Percentiles rank a stretch among this genome's conserved stretches.
Conservation (phyloP, 2,797 vertebrate genomes). For the Pogonophryne albipinna region DNA sequence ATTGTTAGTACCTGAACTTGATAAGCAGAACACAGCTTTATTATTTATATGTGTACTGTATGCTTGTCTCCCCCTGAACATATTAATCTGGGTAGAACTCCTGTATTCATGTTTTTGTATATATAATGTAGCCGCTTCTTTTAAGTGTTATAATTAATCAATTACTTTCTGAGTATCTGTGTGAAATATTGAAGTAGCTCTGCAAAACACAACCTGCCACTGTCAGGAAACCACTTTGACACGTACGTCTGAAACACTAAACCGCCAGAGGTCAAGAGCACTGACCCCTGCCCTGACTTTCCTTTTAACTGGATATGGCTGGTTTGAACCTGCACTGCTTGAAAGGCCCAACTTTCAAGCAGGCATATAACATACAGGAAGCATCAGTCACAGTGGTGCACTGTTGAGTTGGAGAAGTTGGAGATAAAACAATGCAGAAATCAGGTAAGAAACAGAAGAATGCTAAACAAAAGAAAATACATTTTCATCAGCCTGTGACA, state of each 20-base stretch:
- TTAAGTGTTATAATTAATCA: not conserved
- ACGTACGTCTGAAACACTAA: constrained; percentile 19
- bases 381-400: constrained; percentile 25
- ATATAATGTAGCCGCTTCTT: not conserved
- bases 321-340: constrained; percentile 7
- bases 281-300: constrained; percentile 15
- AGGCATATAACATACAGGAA: constrained; percentile 21
- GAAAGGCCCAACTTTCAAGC: not conserved
- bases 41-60: not conserved
- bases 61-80: not conserved
- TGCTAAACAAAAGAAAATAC: not conserved
- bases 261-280: constrained; percentile 32
- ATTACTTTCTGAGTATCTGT: not conserved
- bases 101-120: not conserved
- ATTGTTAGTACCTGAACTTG: not conserved
- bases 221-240: constrained; percentile 6
- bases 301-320: constrained; percentile 39
- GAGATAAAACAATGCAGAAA: not conserved
- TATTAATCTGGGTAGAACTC: not conserved
- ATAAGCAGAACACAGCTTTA: not conserved
- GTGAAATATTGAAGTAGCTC: not conserved
- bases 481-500: too few relatives aligned
- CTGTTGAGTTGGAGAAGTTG: not conserved
- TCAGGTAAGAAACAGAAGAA: not conserved
- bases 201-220: constrained; percentile 7